Conservation (phyloP, 1,140 invertebrate species). For the Micrasema longulum region DNA sequence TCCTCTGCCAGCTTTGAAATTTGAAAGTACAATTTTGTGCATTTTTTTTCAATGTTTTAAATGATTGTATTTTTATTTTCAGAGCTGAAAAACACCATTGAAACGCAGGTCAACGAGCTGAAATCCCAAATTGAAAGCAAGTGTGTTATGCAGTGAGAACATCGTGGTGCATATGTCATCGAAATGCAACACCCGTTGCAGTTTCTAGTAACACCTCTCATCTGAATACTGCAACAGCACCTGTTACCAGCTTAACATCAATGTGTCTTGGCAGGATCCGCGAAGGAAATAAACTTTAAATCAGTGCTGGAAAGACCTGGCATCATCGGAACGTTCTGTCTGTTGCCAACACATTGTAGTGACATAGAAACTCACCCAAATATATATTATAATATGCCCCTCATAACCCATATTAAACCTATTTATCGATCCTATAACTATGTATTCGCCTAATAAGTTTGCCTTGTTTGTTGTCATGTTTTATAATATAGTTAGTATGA, state of each 20-base stretch:
- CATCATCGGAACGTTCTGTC: slow-evolving; percentile 23
- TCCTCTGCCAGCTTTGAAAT: too few relatives aligned
- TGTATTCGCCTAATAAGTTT: slow-evolving; percentile 33
- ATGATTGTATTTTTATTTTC: slow-evolving; percentile 65
- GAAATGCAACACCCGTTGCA: slow-evolving; percentile 43
- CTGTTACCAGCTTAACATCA: not conserved
- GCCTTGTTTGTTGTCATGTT: slow-evolving; percentile 40
- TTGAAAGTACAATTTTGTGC: too few relatives aligned
- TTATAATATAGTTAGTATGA: slow-evolving; percentile 24
- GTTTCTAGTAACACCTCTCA: too few relatives aligned
- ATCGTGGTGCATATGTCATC: slow-evolving; percentile 39
- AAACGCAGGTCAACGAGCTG: slow-evolving; percentile 93
- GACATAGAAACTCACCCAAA: slow-evolving; percentile 27
- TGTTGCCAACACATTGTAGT: slow-evolving; percentile 26
- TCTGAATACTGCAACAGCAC: slow-evolving; percentile 26
- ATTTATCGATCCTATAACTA: slow-evolving; percentile 38
- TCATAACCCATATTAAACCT: slow-evolving; percentile 29
- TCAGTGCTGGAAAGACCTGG: slow-evolving; percentile 21
- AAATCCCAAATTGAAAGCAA: slow-evolving; percentile 95
- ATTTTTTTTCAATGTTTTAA: too few relatives aligned
- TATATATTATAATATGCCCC: slow-evolving; percentile 28
- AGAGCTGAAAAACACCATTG: slow-evolving; percentile 95
- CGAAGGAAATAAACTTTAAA: not conserved
- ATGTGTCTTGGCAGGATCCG: not conserved
- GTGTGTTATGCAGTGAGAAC: slow-evolving; percentile 87